A percentile compares a stretch with the other conserved stretches of the same genome.
phyloP scores from a whole-genome alignment of 2,113 vertebrate species.

The Stercorarius parasiticus region DNA sequence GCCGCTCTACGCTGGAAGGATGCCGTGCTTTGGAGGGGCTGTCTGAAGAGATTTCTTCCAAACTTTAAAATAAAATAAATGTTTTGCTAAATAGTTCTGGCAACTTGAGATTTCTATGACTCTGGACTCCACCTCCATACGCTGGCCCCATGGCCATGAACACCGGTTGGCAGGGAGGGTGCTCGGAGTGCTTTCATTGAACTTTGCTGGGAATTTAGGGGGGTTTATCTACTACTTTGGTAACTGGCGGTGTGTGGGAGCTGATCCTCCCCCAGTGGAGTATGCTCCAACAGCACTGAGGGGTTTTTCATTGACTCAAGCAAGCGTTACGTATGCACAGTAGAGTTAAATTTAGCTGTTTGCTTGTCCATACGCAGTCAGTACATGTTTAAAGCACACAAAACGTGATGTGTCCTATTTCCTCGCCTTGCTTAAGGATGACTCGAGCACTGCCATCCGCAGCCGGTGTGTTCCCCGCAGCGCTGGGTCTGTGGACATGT shows the following conservation, averaged over 20 bases:
- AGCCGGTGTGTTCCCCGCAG: fast-evolving
- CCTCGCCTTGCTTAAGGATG: fast-evolving
- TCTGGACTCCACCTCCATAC: fast-evolving
- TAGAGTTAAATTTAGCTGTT: not conserved
- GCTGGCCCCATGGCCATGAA: fast-evolving
- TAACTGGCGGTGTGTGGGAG: fast-evolving
- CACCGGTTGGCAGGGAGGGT: not conserved
- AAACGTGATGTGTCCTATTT: not conserved
- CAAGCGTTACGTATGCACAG: fast-evolving
- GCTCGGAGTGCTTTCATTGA: fast-evolving
- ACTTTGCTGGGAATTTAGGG: fast-evolving
- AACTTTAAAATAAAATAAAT: fast-evolving
- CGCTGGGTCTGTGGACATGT: fast-evolving
- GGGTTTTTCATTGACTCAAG: not conserved
- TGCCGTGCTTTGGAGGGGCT: not conserved
- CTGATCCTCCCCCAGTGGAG: not conserved
- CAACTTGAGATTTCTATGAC: not conserved
- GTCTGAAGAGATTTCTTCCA: not conserved
- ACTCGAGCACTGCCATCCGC: fast-evolving
- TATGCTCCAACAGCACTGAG: fast-evolving
- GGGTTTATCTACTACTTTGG: fast-evolving
- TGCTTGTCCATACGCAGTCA: fast-evolving
- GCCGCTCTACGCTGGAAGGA: not conserved
- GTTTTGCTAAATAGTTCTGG: not conserved
- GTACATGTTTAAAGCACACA: fast-evolving